A percentile compares a stretch with the other conserved stretches of the same genome.
phyloP scores from a whole-genome alignment of 2,888 invertebrate species.

The Reticulitermes lucifugus region DNA sequence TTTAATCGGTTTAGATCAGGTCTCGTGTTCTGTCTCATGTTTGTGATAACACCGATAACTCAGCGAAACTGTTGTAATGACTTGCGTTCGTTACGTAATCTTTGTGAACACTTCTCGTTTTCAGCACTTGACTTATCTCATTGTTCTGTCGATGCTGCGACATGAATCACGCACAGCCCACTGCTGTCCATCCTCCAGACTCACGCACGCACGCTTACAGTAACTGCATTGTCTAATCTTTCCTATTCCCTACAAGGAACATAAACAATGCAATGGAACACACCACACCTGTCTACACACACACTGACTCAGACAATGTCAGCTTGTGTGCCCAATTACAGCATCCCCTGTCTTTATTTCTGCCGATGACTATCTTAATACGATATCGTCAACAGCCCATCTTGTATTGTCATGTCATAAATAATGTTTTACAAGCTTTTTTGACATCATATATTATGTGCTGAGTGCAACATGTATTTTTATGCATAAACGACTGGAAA shows the following conservation, averaged over 20 bases:
- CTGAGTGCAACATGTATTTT: neutral
- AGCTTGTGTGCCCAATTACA: conserved; percentile 22
- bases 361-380: neutral
- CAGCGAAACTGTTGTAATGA: too few relatives aligned
- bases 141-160: neutral
- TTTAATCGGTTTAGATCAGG: too few relatives aligned
- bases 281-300: neutral
- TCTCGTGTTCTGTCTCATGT: too few relatives aligned
- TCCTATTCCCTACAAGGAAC: neutral
- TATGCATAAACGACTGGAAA: neutral
- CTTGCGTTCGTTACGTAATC: too few relatives aligned
- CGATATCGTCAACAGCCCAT: neutral
- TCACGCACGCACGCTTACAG: neutral
- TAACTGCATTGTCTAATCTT: neutral
- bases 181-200: neutral
- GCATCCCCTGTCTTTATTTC: conserved; percentile 12
- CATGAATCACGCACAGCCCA: neutral
- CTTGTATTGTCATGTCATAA: conserved; percentile 20
- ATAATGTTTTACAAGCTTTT: conserved; percentile 8
- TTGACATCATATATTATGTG: neutral
- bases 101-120: too few relatives aligned
- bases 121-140: neutral
- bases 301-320: conserved; percentile 31
- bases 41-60: too few relatives aligned
- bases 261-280: neutral